Conservation (phyloP, 2,888 invertebrate species). For the Ophion obscuratus region DNA sequence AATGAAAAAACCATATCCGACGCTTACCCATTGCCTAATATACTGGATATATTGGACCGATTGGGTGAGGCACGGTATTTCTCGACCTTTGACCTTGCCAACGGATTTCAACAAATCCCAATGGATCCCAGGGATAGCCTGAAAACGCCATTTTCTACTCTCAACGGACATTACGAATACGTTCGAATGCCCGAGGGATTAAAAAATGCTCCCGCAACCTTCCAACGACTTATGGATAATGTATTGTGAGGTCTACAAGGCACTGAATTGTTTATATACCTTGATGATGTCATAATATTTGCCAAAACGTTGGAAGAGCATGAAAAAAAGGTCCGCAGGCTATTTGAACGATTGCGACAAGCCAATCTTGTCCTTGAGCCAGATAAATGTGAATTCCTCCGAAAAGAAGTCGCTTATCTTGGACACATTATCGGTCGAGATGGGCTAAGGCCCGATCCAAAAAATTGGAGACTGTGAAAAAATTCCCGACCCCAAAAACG, state of each 20-base stretch:
- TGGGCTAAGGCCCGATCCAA: conserved; percentile 45
- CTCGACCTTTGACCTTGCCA: not conserved
- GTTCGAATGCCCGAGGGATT: not conserved
- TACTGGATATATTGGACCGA: not conserved
- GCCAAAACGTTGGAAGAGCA: not conserved
- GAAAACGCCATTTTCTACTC: not conserved
- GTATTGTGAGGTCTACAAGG: not conserved
- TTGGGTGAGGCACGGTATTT: not conserved
- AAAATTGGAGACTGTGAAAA: conserved; percentile 59
- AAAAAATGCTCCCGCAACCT: not conserved
- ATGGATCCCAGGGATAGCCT: not conserved
- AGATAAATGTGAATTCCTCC: conserved; percentile 23
- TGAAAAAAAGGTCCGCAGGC: not conserved
- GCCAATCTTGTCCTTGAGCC: conserved; percentile 14
- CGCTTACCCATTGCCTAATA: not conserved
- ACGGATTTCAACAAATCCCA: not conserved
- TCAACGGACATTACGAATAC: not conserved
- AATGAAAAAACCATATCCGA: not conserved
- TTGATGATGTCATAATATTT: not conserved
- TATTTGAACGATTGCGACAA: not conserved
- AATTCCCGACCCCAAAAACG: conserved; percentile 47
- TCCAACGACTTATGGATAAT: not conserved
- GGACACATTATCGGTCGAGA: conserved; percentile 67
- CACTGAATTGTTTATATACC: not conserved
- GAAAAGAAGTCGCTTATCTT: conserved; percentile 51